Conservation (phyloP, 2,113 vertebrate species). For the Platanista minor region DNA sequence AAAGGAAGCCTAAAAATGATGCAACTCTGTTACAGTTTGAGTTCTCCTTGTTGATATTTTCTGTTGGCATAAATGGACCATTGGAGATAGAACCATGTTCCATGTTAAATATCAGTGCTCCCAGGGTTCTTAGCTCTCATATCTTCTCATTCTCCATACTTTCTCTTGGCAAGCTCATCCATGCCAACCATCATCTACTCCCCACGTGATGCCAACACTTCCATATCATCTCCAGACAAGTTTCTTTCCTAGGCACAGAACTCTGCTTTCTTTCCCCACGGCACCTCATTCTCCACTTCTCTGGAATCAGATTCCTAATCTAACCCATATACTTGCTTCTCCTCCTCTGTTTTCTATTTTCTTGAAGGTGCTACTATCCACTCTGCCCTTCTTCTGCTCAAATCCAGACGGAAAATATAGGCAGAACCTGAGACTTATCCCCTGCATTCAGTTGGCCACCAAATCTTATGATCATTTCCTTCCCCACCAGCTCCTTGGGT, state of each 20-base stretch:
- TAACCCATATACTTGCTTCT: neutral
- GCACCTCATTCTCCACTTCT: neutral
- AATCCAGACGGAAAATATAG: neutral
- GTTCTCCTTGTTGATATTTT: neutral
- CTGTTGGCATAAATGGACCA: neutral
- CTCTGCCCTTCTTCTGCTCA: neutral
- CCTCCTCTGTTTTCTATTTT: neutral
- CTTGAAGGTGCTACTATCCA: neutral
- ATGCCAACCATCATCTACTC: neutral
- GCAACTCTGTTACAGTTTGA: neutral
- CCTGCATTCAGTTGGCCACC: neutral
- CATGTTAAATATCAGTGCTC: neutral
- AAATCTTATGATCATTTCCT: neutral
- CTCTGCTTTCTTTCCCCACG: neutral
- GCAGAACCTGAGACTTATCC: neutral
- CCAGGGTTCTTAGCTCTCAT: neutral
- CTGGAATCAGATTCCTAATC: neutral
- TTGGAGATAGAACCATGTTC: neutral
- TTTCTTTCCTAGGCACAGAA: neutral
- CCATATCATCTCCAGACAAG: neutral
- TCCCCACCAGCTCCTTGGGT: neutral
- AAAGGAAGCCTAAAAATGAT: neutral
- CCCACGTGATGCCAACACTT: neutral
- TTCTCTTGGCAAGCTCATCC: neutral
- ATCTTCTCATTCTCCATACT: neutral